A percentile compares a stretch with the other conserved stretches of the same genome.
Conservation (phyloP, 1,140 invertebrate genomes). For the Matsumurasca onukii region DNA sequence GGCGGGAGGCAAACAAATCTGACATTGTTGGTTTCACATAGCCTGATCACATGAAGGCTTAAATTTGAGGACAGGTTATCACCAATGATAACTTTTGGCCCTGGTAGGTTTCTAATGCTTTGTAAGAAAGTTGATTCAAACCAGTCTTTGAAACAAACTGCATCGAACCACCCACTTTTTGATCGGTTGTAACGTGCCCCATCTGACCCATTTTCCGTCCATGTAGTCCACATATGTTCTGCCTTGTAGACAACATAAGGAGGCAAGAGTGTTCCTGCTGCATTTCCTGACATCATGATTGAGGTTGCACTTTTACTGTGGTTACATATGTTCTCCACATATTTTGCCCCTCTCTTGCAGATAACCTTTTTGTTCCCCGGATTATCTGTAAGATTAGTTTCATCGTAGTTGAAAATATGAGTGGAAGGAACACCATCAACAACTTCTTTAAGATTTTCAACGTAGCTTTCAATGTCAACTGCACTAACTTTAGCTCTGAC, state of each 20-base stretch:
- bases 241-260: conserved; percentile 48
- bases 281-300: conserved; percentile 37
- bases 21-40: conserved; percentile 35
- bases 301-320: conserved; percentile 33
- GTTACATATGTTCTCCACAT: conserved; percentile 35
- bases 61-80: conserved; percentile 48
- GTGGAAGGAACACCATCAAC: conserved; percentile 39
- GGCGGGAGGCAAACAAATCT: conserved; percentile 42
- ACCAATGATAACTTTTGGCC: conserved; percentile 46
- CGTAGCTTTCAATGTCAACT: no score
- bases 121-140: conserved; percentile 42
- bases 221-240: conserved; percentile 45
- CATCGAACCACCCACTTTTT: conserved; percentile 47
- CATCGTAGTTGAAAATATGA: conserved; percentile 50
- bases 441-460: not conserved
- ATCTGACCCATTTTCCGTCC: conserved; percentile 44
- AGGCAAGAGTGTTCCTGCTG: conserved; percentile 39
- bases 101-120: conserved; percentile 39
- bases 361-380: conserved; percentile 41
- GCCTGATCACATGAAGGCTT: conserved; percentile 23
- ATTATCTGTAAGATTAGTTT: conserved; percentile 50
- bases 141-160: conserved; percentile 44
- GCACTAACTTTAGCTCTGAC: no score
- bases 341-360: conserved; percentile 30
- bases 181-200: conserved; percentile 43